Evolutionary conservation across 2,113 vertebrate genomes (phyloP).

Genomic region (Gambusia holbrooki): DNA sequence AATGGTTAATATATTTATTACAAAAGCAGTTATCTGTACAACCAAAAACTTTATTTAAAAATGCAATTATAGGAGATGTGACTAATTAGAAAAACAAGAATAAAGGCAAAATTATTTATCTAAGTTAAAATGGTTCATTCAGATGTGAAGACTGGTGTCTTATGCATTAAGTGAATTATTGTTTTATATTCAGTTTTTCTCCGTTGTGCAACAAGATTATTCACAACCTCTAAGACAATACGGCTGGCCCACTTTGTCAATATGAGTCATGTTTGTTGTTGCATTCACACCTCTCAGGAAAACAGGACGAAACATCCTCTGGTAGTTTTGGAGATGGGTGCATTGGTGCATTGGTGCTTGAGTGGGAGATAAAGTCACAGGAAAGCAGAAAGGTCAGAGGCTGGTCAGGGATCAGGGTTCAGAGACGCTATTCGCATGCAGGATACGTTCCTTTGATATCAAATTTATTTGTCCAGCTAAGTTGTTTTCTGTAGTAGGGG

Average conservation of each 20-base stretch:
- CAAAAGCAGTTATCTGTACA: no score
- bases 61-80: no score
- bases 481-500: slow-evolving; percentile 35
- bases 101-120: no score
- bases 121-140: no score
- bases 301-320: slow-evolving; percentile 41
- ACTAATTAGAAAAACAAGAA: no score
- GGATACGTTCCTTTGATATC: slow-evolving; percentile 22
- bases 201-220: slow-evolving; percentile 9
- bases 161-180: no score
- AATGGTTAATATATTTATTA: no score
- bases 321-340: slow-evolving; percentile 45
- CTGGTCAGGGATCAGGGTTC: slow-evolving; percentile 39
- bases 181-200: background rate
- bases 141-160: no score
- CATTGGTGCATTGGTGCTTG: slow-evolving; percentile 21
- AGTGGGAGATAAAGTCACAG: slow-evolving; percentile 29
- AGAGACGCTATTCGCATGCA: slow-evolving; percentile 3
- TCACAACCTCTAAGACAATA: slow-evolving; percentile 18
- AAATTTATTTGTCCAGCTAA: slow-evolving; percentile 10
- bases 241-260: slow-evolving; percentile 6
- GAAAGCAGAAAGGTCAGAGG: slow-evolving; percentile 58
- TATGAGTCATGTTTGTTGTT: slow-evolving; percentile 35
- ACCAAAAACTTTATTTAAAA: no score
- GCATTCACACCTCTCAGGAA: slow-evolving; percentile 37